Conservation (phyloP, 2,888 invertebrate genomes). For the Drosophila buzzatii region DNA sequence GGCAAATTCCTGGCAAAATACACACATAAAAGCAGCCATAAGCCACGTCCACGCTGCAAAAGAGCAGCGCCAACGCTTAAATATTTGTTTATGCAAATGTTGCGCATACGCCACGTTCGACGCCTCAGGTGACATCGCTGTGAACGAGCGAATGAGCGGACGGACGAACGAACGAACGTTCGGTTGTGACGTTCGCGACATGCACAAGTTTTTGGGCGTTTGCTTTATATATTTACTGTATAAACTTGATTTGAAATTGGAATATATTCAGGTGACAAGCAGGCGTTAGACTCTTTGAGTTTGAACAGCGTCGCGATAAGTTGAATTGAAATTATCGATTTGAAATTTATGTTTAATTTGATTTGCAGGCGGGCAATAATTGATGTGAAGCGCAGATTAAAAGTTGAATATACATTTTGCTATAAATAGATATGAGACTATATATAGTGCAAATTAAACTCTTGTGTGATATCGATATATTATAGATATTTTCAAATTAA, state of each 20-base stretch:
- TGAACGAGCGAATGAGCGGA: constrained; percentile 1
- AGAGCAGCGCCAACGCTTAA: constrained; percentile 47
- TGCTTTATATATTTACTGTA: constrained; percentile 41
- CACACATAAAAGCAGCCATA: constrained; percentile 49
- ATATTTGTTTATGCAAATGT: constrained; percentile 61
- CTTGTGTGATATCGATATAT: not conserved
- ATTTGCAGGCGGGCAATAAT: not conserved
- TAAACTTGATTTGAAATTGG: constrained; percentile 28
- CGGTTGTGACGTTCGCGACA: constrained; percentile 33
- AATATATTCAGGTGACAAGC: constrained; percentile 9
- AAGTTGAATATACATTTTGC: not conserved
- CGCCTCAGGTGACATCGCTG: constrained; percentile 48
- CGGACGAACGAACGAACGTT: constrained; percentile 1
- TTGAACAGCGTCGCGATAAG: constrained; percentile 1
- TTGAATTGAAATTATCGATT: constrained; percentile 1
- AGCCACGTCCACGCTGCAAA: constrained; percentile 45
- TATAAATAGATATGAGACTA: not conserved
- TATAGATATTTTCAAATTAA: not conserved
- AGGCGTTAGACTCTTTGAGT: constrained; percentile 3
- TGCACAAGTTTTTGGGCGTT: constrained; percentile 29
- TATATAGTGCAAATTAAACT: no score
- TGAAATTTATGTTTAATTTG: not conserved
- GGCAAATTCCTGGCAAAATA: constrained; percentile 34
- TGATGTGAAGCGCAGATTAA: not conserved
- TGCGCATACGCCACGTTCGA: constrained; percentile 59